A percentile compares a stretch with the other conserved stretches of the same genome.
Conservation (phyloP, 2,888 invertebrate genomes). For the Plusia festucae region DNA sequence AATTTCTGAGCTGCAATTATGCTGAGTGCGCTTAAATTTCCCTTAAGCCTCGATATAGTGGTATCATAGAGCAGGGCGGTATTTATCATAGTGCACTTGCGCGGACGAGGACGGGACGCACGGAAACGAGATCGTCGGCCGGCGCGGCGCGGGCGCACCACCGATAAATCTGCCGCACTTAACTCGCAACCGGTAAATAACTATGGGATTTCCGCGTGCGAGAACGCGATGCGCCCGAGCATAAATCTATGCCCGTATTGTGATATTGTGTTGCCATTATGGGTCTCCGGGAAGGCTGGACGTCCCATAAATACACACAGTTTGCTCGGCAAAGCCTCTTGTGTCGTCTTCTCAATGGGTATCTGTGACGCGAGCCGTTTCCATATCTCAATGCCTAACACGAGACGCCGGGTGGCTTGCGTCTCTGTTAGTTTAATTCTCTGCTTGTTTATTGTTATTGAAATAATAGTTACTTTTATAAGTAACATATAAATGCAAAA, state of each 20-base stretch:
- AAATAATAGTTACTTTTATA: conserved; percentile 25
- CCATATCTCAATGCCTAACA: conserved; percentile 68
- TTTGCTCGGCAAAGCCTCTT: conserved; percentile 70
- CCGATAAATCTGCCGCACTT: conserved; percentile 89
- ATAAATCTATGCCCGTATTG: conserved; percentile 89
- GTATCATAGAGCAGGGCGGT: conserved; percentile 68
- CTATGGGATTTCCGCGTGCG: conserved; percentile 89
- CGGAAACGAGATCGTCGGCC: conserved; percentile 85
- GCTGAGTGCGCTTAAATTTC: conserved; percentile 66
- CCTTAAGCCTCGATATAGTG: conserved; percentile 71
- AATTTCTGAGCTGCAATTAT: conserved; percentile 66
- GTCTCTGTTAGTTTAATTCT: conserved; percentile 54
- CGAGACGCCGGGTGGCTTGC: conserved; percentile 57
- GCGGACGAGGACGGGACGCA: conserved; percentile 72
- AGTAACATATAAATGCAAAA: conserved; percentile 3
- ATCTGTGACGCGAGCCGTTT: conserved; percentile 66
- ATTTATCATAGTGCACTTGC: conserved; percentile 74
- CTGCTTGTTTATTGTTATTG: conserved; percentile 49
- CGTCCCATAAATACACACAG: conserved; percentile 84
- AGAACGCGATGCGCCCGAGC: conserved; percentile 85
- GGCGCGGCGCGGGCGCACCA: conserved; percentile 73
- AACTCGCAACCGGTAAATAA: conserved; percentile 89
- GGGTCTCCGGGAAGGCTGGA: conserved; percentile 80
- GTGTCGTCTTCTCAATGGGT: conserved; percentile 68
- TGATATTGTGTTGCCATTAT: conserved; percentile 90